phyloP scores from a whole-genome alignment of 2,113 vertebrate species.

The Mus pahari region DNA sequence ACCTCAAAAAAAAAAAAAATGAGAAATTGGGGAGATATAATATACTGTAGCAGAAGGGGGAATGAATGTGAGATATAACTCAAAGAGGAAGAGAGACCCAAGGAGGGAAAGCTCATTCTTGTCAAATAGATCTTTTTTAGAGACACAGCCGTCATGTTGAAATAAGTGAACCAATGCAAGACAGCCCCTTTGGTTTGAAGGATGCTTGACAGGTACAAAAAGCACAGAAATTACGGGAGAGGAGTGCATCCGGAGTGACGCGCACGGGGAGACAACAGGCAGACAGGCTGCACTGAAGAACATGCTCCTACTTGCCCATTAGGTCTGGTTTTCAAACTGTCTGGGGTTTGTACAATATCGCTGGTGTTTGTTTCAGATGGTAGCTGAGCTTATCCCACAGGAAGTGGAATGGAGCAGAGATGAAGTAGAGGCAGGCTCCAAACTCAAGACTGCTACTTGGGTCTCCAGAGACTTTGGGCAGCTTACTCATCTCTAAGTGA shows the following conservation, averaged over 20 bases:
- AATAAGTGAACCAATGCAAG: constrained; percentile 82
- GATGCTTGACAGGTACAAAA: constrained; percentile 83
- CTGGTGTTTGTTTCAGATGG: not conserved
- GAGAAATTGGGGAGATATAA: constrained; percentile 80
- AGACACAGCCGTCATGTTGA: constrained; percentile 85
- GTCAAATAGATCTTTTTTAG: constrained; percentile 87
- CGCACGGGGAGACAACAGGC: not conserved
- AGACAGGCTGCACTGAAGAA: not conserved
- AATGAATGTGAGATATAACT: constrained; percentile 86
- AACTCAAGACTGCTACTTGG: not conserved
- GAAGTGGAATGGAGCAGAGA: not conserved
- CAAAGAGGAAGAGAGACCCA: constrained; percentile 83
- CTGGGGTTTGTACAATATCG: not conserved
- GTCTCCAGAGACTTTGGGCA: not conserved
- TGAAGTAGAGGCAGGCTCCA: rapidly evolving
- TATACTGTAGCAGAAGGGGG: constrained; percentile 78
- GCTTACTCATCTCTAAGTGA: not conserved
- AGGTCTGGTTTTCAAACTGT: not conserved
- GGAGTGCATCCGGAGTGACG: constrained; percentile 50
- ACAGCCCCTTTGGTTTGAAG: constrained; percentile 81
- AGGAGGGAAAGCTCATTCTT: constrained; percentile 82
- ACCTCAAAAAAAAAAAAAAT: constrained; percentile 78
- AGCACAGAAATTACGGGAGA: constrained; percentile 77
- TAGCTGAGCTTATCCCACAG: not conserved
- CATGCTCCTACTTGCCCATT: not conserved